Base-by-base conservation (phyloP, 2,888 invertebrate genomes). In the Orthosia incerta region DNA sequence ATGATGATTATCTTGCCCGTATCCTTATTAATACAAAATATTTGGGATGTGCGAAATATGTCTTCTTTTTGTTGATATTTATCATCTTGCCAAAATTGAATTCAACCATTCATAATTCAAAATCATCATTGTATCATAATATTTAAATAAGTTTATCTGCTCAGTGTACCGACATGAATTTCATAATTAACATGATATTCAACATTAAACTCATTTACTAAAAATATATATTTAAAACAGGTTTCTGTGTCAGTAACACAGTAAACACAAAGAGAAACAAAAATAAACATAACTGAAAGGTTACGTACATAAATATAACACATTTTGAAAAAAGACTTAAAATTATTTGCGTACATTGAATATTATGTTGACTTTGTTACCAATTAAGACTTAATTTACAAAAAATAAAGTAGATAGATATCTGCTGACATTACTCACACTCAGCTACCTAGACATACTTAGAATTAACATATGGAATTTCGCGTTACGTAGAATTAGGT, bases 401-500 rank as follows among this genome's bases (percentile, higher is more conserved):
- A 26, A 50, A n/a, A 45, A 50, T 15, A 55, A 18, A 50, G 13
- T n/a, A 57, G n/a, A 4, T 12, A n/a, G 13, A 3, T 46, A 46
- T 16, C 4, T 23, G 11, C 13, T 4, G 5, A 50, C 3, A 45
- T 20, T 39, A 18, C 39, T 39, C 7, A 48, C n/a, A 79, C 20
- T 31, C 23, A 15, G 12, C 26, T 16, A 48, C 55, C 45, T 71
- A 69, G 69, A 71, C 79, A 53, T 71, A 70, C 31, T 71, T 71
- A 57, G 18, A 57, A 31, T 18, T 18, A 31, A 72, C 48, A 31
- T 71, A 79, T 61, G 46, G 57, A 57, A 23, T 73, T 73, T 31
- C 45, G 20, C 80, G 80, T 76, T 31, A 64, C 80, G 75, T 64
- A 31, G 50, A 64, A 50, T 76, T 76, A 80, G 31, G 53, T 74